Evolutionary conservation across 2,888 invertebrate species (phyloP).

Genomic region (Coelinius sp.): DNA sequence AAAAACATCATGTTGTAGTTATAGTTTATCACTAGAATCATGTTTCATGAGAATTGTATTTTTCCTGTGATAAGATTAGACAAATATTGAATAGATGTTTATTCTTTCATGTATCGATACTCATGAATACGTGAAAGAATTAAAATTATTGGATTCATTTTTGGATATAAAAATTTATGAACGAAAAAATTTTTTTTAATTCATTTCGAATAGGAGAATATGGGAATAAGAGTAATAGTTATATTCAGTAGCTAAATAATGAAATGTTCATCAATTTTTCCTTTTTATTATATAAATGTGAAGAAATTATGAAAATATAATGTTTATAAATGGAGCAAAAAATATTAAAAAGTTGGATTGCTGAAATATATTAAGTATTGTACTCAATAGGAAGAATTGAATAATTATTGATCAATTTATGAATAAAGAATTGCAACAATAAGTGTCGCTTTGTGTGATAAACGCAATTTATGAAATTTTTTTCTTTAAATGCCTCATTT

Average conservation of each 20-base stretch:
- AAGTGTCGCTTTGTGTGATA: conserved; percentile 1
- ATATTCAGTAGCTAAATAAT: neutral
- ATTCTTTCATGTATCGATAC: neutral
- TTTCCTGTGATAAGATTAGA: conserved; percentile 57
- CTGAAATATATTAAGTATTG: neutral
- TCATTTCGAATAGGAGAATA: neutral
- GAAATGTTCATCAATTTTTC: neutral
- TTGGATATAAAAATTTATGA: neutral
- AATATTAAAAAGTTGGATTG: neutral
- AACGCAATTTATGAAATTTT: neutral
- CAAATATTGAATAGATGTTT: neutral
- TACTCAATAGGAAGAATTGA: too few species aligned
- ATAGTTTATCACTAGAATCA: conserved; percentile 42
- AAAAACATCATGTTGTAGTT: conserved; percentile 39
- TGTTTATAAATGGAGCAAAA: neutral
- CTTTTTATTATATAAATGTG: neutral
- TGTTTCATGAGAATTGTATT: conserved; percentile 55
- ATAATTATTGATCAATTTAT: neutral
- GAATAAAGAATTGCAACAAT: conserved; percentile 26
- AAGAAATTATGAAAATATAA: neutral
- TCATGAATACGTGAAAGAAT: neutral
- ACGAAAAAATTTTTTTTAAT: neutral
- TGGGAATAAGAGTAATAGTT: neutral
- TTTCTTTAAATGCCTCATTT: neutral
- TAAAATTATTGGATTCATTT: neutral